Conservation (phyloP, 2,888 invertebrate species). For the Sialis fuliginosa region DNA sequence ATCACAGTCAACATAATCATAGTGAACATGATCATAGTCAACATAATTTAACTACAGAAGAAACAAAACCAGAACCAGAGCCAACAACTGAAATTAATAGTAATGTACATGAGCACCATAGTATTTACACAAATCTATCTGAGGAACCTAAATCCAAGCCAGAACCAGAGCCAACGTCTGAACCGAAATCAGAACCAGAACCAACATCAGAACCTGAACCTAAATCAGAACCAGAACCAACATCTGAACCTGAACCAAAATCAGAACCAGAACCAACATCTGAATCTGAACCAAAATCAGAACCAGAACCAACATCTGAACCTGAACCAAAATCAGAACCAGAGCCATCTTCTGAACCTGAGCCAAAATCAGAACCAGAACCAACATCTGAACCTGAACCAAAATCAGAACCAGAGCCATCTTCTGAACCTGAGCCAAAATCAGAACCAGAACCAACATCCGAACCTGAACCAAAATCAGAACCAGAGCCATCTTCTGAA, state of each 20-base stretch:
- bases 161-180: conserved; percentile 13
- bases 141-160: conserved; percentile 9
- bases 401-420: conserved; percentile 14
- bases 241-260: conserved; percentile 17
- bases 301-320: conserved; percentile 9
- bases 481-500: conserved; percentile 12
- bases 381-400: conserved; percentile 18
- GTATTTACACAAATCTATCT: too few relatives aligned
- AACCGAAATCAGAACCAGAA: conserved; percentile 14
- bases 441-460: conserved; percentile 14
- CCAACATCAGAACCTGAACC: conserved; percentile 13
- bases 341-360: conserved; percentile 11
- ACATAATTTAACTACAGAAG: neutral
- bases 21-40: conserved; percentile 6
- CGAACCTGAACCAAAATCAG: conserved; percentile 13
- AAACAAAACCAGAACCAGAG: conserved; percentile 9
- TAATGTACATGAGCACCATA: conserved; percentile 9
- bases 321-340: conserved; percentile 13
- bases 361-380: conserved; percentile 16
- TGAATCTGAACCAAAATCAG: conserved; percentile 12
- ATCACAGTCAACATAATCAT: conserved; percentile 14
- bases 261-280: conserved; percentile 14
- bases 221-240: conserved; percentile 15
- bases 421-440: conserved; percentile 15
- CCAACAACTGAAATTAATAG: conserved; percentile 12